A percentile compares a stretch with the other conserved stretches of the same genome.
Conservation (phyloP, 2,797 vertebrate species). For the Brachyrhaphis roseni region DNA sequence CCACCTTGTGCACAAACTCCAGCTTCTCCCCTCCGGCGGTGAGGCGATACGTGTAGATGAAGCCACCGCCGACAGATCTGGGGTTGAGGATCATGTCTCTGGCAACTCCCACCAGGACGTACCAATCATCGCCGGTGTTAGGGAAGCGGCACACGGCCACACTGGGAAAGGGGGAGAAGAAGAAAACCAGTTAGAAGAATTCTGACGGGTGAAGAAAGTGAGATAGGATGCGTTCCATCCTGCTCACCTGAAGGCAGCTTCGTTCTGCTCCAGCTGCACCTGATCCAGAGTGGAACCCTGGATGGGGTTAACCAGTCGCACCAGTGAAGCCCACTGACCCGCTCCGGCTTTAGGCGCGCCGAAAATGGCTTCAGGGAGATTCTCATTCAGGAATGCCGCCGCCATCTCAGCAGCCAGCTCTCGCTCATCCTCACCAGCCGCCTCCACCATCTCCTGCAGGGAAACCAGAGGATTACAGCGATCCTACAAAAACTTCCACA, state of each 20-base stretch:
- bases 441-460: slow-evolving; percentile 97
- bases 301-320: slow-evolving; percentile 95
- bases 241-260: slow-evolving; percentile 97
- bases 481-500: background rate
- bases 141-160: slow-evolving; percentile 94
- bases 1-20: slow-evolving; percentile 97
- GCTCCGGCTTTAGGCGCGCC: slow-evolving; percentile 96
- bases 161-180: slow-evolving; percentile 65
- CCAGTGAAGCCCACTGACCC: slow-evolving; percentile 97
- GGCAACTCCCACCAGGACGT: slow-evolving; percentile 94
- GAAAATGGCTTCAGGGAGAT: slow-evolving; percentile 97
- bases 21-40: slow-evolving; percentile 91
- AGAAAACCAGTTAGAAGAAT: background rate
- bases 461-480: background rate
- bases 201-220: background rate
- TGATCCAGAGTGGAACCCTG: slow-evolving; percentile 93
- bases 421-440: slow-evolving; percentile 95
- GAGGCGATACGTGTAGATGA: slow-evolving; percentile 97
- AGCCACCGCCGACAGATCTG: slow-evolving; percentile 91
- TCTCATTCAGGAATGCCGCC: slow-evolving; percentile 96
- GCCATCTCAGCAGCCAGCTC: slow-evolving; percentile 99
- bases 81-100: slow-evolving; percentile 97
- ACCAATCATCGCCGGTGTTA: slow-evolving; percentile 95
- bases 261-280: slow-evolving; percentile 97
- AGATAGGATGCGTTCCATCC: background rate